Evolutionary conservation across 2,797 vertebrate species (phyloP), one percentile per base, ranked within the genome.

Genomic region (Benthosema pterotum): DNA sequence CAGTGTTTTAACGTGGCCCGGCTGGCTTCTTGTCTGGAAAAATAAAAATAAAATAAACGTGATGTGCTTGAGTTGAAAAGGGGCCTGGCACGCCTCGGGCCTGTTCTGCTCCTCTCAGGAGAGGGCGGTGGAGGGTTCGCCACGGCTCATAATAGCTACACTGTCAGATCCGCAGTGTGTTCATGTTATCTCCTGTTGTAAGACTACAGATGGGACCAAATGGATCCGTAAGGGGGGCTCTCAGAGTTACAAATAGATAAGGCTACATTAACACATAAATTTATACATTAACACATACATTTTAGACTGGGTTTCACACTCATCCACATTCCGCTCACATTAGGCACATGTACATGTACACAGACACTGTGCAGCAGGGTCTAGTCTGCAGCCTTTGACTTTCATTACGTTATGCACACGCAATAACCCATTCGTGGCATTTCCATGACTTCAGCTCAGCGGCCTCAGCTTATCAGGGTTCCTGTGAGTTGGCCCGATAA

Each of bases 31-130:
- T 58, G 57, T 71, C 52, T 75, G 66, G 55, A 84, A 86, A 79
- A 77, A 71, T 75, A 71, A 72, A 59, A n/a, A n/a, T n/a, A n/a
- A n/a, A n/a, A n/a, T n/a, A n/a, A n/a, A n/a, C n/a, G n/a, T n/a
- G n/a, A n/a, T n/a, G n/a, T 75, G 52, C 83, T 83, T 84, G 60
- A 72, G 57, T 78, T 57, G 28, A 7, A 69, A 64, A 71, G 66
- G 53, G 62, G 55, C 57, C 61, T 54, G 52, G 63, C 61, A 63
- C 19, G 72, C 72, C 65, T 62, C 62, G 5, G 63, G 75, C 67
- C 22, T 43, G 60, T 68, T 77, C 72, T 63, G 53, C 63, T 72
- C 52, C 67, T 62, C 42, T 51, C 61, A 51, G 63, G 58, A 48
- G 14, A 56, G 63, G 64, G 32, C 51, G 45, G 45, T 52, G 22